Percentiles rank a stretch among this genome's conserved stretches.
Conservation (phyloP, 1,140 invertebrate species). For the Sycophaga agraensis region DNA sequence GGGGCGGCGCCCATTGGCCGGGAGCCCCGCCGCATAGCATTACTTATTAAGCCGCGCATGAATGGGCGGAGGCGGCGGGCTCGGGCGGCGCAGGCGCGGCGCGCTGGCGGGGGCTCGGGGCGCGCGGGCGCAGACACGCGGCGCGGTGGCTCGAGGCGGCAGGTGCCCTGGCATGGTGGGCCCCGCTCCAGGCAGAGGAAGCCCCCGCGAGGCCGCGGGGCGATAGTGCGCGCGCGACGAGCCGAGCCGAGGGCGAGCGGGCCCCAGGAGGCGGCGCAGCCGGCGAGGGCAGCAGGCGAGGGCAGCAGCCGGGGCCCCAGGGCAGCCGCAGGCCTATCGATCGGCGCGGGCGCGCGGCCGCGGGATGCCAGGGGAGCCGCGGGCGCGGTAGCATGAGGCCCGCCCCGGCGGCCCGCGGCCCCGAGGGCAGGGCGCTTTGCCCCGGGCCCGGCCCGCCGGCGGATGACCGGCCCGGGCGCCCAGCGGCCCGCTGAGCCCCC, state of each 20-base stretch:
- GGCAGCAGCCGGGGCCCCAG: not conserved
- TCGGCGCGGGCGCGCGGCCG: not conserved
- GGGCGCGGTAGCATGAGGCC: too few relatives aligned
- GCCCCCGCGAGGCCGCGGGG: not conserved
- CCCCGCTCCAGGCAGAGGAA: too few relatives aligned
- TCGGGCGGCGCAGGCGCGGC: not conserved
- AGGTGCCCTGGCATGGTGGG: too few relatives aligned
- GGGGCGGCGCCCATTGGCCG: not conserved
- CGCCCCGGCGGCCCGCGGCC: too few relatives aligned
- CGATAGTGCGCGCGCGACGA: not conserved
- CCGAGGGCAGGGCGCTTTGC: not conserved
- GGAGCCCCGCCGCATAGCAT: not conserved
- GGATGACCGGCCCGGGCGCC: conserved; percentile 6
- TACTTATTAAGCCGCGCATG: not conserved
- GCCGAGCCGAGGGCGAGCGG: not conserved
- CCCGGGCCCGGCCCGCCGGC: not conserved
- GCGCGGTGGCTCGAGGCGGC: too few relatives aligned
- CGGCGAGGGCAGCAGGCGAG: too few relatives aligned
- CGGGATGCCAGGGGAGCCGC: too few relatives aligned
- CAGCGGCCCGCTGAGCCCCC: conserved; percentile 52
- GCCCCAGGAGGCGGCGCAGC: too few relatives aligned
- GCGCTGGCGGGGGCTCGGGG: not conserved
- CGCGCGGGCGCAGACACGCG: not conserved
- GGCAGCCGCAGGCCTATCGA: not conserved
- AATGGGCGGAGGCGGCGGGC: not conserved